Base-by-base conservation (phyloP, 2,797 vertebrate genomes). In the Dryobates pubescens region DNA sequence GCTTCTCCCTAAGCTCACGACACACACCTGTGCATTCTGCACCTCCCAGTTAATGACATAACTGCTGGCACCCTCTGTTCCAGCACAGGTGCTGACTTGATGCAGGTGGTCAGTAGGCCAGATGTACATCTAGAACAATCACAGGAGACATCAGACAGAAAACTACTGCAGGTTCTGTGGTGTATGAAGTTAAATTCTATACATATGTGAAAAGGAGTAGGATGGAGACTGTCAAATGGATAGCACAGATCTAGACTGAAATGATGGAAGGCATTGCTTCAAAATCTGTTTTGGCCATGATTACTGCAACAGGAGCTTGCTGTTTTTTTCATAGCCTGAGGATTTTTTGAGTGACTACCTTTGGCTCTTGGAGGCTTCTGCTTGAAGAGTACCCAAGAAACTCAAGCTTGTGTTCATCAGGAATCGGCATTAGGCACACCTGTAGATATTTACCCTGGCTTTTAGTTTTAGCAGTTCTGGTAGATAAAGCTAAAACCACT, bases 251-350 rank as follows among this genome's bases (percentile, higher is more conserved):
- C 61, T 74, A 69, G 78, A 22, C 49, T 80, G 78, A 93, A 83
- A 47, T 27, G n/a, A 81, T 73, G 82, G 91, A 90, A 94, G 49
- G 7, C 0, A 0, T 17, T 81, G 73, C 54, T 85, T 91, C 67
- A 94, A 94, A 71, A 88, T 36, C 41, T 76, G 62, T 34, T 90
- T 92, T 92, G 72, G n/a, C 54, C 34, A 9, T 79, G 88, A 89
- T 92, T 76, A 53, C 27, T 86, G 56, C 80, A 74, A 24, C 58
- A 72, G 47, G 34, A 92, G 51, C 65, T 78, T 83, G 47, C 51
- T 85, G 41, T 45, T 95, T 59, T 57, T 92, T 96, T 34, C 12
- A 10, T 72, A 82, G 49, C 26, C 62, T 92, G 75, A 49, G 54
- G 41, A 58, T n/a, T 72, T 82, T 82, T 57, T 58, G 36, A 64